Evolutionary conservation across 2,113 vertebrate species (phyloP).

Genomic region (Centropristis striata): DNA sequence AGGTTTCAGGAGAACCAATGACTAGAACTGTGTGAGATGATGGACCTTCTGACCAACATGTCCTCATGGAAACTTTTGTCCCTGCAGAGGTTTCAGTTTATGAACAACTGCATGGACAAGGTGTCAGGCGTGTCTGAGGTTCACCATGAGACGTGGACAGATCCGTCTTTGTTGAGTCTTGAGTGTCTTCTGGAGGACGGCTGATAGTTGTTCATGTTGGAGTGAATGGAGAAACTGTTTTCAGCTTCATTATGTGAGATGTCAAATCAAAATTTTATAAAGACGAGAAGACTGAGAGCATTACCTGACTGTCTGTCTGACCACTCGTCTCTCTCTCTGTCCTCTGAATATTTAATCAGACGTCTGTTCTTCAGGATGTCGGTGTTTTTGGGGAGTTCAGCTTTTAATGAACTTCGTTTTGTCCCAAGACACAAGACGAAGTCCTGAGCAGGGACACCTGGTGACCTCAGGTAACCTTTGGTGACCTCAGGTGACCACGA

Average conservation of each 20-base stretch:
- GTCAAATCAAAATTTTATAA: conserved; percentile 56
- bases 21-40: too few species aligned
- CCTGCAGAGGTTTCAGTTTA: too few species aligned
- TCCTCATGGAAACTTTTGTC: too few species aligned
- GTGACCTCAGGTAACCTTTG: background rate
- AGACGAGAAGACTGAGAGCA: conserved; percentile 33
- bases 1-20: too few species aligned
- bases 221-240: background rate
- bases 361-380: background rate
- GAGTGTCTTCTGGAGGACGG: background rate
- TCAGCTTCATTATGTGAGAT: conserved; percentile 15
- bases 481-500: background rate
- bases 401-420: background rate
- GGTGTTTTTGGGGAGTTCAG: conserved; percentile 1
- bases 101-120: too few species aligned
- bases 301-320: conserved; percentile 6
- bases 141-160: too few species aligned
- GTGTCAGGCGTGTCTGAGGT: too few species aligned
- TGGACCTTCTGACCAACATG: too few species aligned
- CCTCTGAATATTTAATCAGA: conserved; percentile 35
- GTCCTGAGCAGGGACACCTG: background rate
- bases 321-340: background rate
- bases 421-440: background rate
- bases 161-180: too few species aligned
- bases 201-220: too few species aligned